These are phyloP conservation scores for Enteromius afrohamiltoni DNA, from an alignment of 2,797 vertebrate genomes.

Conservation along the genomic window DNA sequence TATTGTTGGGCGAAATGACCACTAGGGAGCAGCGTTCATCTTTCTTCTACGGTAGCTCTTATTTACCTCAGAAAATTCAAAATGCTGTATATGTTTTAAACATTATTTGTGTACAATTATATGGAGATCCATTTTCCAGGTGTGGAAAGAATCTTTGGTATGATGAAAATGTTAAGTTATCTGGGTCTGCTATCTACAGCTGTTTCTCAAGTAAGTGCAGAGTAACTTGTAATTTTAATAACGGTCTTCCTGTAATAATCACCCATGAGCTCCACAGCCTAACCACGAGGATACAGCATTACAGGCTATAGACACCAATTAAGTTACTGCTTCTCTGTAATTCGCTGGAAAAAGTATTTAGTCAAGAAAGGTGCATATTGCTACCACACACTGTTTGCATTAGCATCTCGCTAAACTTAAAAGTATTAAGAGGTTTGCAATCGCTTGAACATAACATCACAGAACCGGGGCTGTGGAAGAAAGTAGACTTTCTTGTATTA, in stretches of 20 bases:
- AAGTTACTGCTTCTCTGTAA: background rate
- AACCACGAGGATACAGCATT: background rate
- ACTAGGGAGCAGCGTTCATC: background rate
- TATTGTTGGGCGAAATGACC: background rate
- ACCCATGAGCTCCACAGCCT: background rate
- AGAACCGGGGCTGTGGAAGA: background rate
- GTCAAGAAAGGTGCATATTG: background rate
- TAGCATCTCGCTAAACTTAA: background rate
- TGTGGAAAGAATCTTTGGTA: background rate
- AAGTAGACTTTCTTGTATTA: too few species aligned
- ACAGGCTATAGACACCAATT: background rate
- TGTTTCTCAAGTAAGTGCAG: background rate
- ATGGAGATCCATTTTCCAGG: too few species aligned
- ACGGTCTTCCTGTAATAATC: background rate
- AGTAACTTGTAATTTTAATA: background rate
- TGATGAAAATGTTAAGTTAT: background rate
- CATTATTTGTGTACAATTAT: background rate
- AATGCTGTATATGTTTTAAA: background rate
- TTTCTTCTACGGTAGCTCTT: too few species aligned
- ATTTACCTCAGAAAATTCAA: background rate
- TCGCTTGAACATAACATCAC: background rate
- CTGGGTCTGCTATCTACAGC: background rate
- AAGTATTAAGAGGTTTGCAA: background rate
- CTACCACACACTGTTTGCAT: background rate
- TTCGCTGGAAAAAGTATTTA: background rate